Base-by-base conservation (phyloP, 2,888 invertebrate species). In the Saturnia pavonia region DNA sequence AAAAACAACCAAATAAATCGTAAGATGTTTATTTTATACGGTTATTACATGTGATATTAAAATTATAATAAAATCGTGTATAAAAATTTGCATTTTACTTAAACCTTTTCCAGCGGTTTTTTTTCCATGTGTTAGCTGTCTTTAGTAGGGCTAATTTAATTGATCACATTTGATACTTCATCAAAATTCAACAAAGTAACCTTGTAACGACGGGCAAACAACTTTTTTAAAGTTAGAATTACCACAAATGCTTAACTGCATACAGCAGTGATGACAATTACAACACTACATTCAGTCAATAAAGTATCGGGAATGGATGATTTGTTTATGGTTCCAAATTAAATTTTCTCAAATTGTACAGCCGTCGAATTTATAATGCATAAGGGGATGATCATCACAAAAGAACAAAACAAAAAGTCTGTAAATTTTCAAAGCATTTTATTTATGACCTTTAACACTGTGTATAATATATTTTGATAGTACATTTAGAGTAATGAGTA, bases 401-500 rank as follows among this genome's bases (percentile, higher is more conserved):
- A 6, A 54, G 1, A 42, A 25, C 4, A 63, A n/a, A 86, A 89
- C 34, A 34, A 80, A 70, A 77, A 72, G 76, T 87, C 60, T 89
- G 90, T 92, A 94, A 93, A 93, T 94, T 94, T 94, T 93, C 93
- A 92, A 94, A 94, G 94, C 94, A 91, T 92, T 94, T 93, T 94
- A 94, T 94, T 94, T 91, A 93, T 92, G 93, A 93, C 92, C 92
- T 93, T 94, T 94, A 94, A 94, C 94, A 94, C 94, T 91, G 94
- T 94, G 94, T 94, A 94, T 94, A 93, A 93, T 94, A 94, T 94
- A 94, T 93, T 94, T 94, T 93, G 94, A 94, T 94, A 94, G 91
- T 94, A 94, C 94, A 94, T 94, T 94, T 93, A 94, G 93, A 94
- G 94, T 94, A 94, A 92, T 94, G 90, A 94, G 92, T 94, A 94